Conservation (phyloP, 2,888 invertebrate genomes). For the Lasioglossum leucozonium region DNA sequence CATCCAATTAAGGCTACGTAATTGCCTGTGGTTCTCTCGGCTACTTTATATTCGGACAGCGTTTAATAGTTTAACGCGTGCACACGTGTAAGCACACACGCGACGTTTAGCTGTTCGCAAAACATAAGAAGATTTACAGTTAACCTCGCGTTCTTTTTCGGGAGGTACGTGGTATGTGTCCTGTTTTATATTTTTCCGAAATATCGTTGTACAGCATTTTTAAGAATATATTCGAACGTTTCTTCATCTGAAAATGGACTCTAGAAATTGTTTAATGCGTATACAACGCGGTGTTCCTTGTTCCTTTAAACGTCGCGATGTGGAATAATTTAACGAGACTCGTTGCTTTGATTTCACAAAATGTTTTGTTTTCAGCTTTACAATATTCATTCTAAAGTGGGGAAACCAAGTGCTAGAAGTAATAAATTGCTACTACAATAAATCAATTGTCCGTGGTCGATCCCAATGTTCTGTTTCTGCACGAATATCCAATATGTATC, state of each 20-base stretch:
- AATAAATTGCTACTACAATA: slow-evolving; percentile 13
- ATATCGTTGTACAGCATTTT: not conserved
- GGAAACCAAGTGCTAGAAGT: slow-evolving; percentile 4
- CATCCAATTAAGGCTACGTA: slow-evolving; percentile 47
- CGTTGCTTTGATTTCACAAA: slow-evolving; percentile 21
- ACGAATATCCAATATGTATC: not conserved
- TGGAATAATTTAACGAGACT: slow-evolving; percentile 56
- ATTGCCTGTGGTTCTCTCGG: slow-evolving; percentile 35
- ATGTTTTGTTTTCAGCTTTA: slow-evolving; percentile 10
- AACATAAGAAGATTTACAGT: slow-evolving; percentile 8
- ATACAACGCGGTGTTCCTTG: slow-evolving; percentile 33
- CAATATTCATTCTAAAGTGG: slow-evolving; percentile 34
- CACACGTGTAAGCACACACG: not conserved
- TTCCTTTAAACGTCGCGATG: slow-evolving; percentile 40
- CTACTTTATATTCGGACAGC: slow-evolving; percentile 36
- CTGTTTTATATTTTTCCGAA: not conserved
- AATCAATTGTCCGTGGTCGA: slow-evolving; percentile 28
- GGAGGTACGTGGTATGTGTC: not conserved
- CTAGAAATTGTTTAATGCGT: slow-evolving; percentile 47
- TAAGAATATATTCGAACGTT: not conserved
- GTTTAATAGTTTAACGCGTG: slow-evolving; percentile 14
- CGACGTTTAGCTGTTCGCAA: not conserved
- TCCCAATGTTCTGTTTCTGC: not conserved
- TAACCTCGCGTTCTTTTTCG: not conserved
- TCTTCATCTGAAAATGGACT: not conserved